Base-by-base conservation (phyloP, 2,113 vertebrate genomes). In the Phaethon lepturus region DNA sequence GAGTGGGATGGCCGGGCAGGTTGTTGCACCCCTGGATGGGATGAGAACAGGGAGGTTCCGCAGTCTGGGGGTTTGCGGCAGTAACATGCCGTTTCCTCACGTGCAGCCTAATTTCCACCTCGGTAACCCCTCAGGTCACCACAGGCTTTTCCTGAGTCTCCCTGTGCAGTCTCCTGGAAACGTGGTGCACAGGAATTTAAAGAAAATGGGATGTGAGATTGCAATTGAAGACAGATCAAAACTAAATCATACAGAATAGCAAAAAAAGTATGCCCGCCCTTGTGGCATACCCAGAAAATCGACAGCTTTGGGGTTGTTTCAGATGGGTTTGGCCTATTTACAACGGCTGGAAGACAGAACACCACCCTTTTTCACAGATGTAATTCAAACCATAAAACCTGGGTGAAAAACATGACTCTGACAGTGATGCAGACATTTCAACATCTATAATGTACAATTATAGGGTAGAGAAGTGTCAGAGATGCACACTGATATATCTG, bases 401-500 rank as follows among this genome's bases (percentile, higher is more conserved):
- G 11, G 4, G 24, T 26, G 18, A 4, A 22, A 62, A 38, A 18
- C 18, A 33, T 0, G 2, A 16, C 20, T 33, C 33, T 72, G 29
- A 31, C 26, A 72, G 66, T 25, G 75, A 8, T 26, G 24, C 6
- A 3, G 13, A 17, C 53, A 17, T 42, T 67, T 79, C 7, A 9
- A 35, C 2, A 10, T 5, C 18, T 15, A 0, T 15, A 53, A 82
- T 0, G 8, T 25, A 13, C 20, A 73, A 13, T 2, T 31, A 38
- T 20, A 26, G 33, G 38, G 20, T 1, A 66, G 17, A 47, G 35
- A 68, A 60, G 16, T 1, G 8, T 11, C 24, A 24, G 53, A 35
- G 44, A 18, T 18, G 19, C 13, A 17, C 25, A 11, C 3, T 0
- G 1, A 10, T 35, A 6, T 1, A 2, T 13, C 9, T 24, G 5